Evolutionary conservation across 2,113 vertebrate species (phyloP), one percentile per base, ranked within the genome.

Genomic region (Calyptommatus sinebrachiatus): DNA sequence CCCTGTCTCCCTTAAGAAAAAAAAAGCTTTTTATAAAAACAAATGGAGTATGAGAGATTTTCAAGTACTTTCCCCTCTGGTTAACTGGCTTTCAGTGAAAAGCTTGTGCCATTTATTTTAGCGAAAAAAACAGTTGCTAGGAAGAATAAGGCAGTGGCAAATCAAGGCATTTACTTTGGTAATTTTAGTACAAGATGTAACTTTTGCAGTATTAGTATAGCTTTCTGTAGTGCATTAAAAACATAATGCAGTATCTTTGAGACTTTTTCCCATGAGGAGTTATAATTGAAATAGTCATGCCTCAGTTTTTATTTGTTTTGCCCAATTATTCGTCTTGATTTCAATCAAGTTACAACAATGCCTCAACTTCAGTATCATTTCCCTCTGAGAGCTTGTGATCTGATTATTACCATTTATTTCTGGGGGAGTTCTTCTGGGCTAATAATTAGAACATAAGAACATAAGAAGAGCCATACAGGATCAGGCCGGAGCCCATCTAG

Each of bases 271-370:
- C 29, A 82, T 73, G 81, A 70, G 71, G 35, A 68, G 8, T 18
- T 71, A 68, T 68, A 87, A 73, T 29, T 83, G 57, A 73, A 79
- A 8, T 65, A 31, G n/a, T 50, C 72, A 45, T 35, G 63, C 10
- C 41, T 71, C 18, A 48, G 2, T 81, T 77, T 35, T 18, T 50
- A 78, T 79, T 80, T 78, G 45, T 81, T 81, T 73, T 76, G 22
- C 57, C 65, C 10, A 66, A 0, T 69, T 85, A 62, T 78, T 24
- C 20, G 71, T 61, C 4, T 31, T 73, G 24, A 46, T 50, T 0
- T 75, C 41, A 24, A 48, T 82, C 60, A 48, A 29, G 29, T 82
- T 66, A 53, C 61, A 21, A 20, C 53, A 75, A 28, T 0, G 0
- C 62, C 65, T n/a, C 41, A 84, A 71, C 53, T 8, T 73, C 46